phyloP scores from a whole-genome alignment of 2,113 vertebrate genomes.

The Tyto alba region DNA sequence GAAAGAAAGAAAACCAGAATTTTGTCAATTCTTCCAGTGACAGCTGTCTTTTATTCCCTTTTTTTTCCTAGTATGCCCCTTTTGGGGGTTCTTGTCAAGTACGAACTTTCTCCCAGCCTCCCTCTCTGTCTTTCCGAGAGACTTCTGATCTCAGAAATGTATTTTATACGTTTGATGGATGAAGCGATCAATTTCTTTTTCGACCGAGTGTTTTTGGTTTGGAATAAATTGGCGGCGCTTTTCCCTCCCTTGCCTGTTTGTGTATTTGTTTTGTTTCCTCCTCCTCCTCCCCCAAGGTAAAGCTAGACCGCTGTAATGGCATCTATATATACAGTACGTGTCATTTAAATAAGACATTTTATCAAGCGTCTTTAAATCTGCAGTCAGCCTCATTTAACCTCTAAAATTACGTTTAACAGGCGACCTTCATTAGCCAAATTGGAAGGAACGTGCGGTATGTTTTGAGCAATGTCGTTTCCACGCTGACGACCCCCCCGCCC shows the following conservation, averaged over 20 bases:
- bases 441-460: background rate
- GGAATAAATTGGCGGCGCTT: background rate
- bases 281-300: background rate
- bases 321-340: background rate
- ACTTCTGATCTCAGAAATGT: background rate
- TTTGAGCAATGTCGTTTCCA: background rate
- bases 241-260: background rate
- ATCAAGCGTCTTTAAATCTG: conserved; percentile 18
- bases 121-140: background rate
- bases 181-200: conserved; percentile 27
- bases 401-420: conserved; percentile 7
- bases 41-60: background rate
- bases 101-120: background rate
- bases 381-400: conserved; percentile 40
- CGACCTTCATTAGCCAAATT: conserved; percentile 9
- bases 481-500: background rate
- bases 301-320: background rate
- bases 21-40: background rate
- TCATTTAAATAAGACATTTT: conserved; percentile 25
- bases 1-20: background rate
- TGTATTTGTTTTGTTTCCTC: conserved; percentile 12
- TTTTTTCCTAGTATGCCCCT: background rate
- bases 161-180: conserved; percentile 34
- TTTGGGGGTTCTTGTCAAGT: conserved; percentile 16
- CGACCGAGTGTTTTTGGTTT: background rate